Evolutionary conservation across 2,888 invertebrate species (phyloP).

Genomic region (Eledone cirrhosa): DNA sequence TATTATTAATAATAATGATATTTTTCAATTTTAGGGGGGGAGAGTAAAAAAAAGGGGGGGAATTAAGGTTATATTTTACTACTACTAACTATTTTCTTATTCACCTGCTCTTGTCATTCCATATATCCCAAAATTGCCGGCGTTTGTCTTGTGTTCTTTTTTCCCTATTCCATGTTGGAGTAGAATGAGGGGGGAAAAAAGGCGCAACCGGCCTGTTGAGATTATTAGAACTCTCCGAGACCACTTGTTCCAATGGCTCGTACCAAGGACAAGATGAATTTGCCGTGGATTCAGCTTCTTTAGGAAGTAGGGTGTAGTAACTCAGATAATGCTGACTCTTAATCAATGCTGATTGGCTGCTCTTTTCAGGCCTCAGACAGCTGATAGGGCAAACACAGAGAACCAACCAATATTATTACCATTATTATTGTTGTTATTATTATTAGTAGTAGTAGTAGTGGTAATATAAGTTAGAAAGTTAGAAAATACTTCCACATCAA

Average conservation of each 20-base stretch:
- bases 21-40: no score
- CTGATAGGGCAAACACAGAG: slow-evolving; percentile 10
- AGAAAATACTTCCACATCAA: slow-evolving; percentile 25
- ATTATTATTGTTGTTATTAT: no score
- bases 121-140: slow-evolving; percentile 28
- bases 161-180: slow-evolving; percentile 20
- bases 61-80: no score
- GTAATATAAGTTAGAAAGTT: slow-evolving; percentile 4
- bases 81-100: no score
- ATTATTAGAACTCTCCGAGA: slow-evolving; percentile 18
- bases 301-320: slow-evolving; percentile 9
- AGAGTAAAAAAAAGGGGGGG: no score
- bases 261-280: slow-evolving; percentile 23
- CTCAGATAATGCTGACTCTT: no score
- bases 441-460: no score
- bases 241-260: slow-evolving; percentile 24
- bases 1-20: no score
- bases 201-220: slow-evolving; percentile 23
- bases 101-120: slow-evolving; percentile 14
- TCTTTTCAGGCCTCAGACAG: slow-evolving; percentile 1
- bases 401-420: no score
- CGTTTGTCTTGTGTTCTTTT: not conserved
- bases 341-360: slow-evolving; percentile 11
- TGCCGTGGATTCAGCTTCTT: slow-evolving; percentile 16
- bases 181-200: slow-evolving; percentile 7